A percentile compares a stretch with the other conserved stretches of the same genome.
These are phyloP conservation scores for Camptogramma bilineatum DNA, from an alignment of 2,888 invertebrate species.

Conservation along the genomic window DNA sequence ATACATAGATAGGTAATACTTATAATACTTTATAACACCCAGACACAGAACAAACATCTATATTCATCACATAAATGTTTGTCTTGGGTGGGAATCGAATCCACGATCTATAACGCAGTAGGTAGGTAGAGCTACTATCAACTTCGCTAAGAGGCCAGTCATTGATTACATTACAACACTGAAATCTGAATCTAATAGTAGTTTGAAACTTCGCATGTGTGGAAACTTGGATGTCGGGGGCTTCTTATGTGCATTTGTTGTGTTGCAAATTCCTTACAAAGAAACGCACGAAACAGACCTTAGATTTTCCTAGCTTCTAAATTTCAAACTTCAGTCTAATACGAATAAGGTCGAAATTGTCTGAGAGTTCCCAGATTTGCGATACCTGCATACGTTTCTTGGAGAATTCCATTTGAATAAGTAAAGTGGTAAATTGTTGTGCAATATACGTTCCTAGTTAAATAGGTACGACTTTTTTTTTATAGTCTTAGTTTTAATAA, in stretches of 20 bases:
- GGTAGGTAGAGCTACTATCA: no score
- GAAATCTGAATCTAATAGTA: no score
- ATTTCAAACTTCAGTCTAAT: constrained; percentile 2
- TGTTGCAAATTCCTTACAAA: constrained; percentile 43
- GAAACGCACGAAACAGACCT: constrained; percentile 22
- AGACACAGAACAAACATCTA: no score
- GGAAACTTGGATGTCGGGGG: background rate
- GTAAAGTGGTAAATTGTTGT: constrained; percentile 28
- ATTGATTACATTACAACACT: no score
- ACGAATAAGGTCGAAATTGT: constrained; percentile 15
- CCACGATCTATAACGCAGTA: no score
- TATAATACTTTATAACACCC: no score
- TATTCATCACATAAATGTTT: no score
- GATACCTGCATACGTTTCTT: constrained; percentile 17
- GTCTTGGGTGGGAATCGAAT: no score
- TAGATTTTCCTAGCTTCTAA: background rate
- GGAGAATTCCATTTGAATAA: constrained; percentile 26
- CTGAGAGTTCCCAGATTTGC: background rate
- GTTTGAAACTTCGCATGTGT: no score
- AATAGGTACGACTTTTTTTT: constrained; percentile 6
- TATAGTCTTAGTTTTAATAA: no score
- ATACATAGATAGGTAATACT: no score
- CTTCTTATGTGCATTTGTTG: constrained; percentile 41
- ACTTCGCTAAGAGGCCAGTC: no score
- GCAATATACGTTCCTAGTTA: constrained; percentile 35